These are phyloP conservation scores for western clawed frog (Xenopus tropicalis) DNA, from an alignment of 2,113 vertebrate genomes.

Conservation along the genomic window DNA sequence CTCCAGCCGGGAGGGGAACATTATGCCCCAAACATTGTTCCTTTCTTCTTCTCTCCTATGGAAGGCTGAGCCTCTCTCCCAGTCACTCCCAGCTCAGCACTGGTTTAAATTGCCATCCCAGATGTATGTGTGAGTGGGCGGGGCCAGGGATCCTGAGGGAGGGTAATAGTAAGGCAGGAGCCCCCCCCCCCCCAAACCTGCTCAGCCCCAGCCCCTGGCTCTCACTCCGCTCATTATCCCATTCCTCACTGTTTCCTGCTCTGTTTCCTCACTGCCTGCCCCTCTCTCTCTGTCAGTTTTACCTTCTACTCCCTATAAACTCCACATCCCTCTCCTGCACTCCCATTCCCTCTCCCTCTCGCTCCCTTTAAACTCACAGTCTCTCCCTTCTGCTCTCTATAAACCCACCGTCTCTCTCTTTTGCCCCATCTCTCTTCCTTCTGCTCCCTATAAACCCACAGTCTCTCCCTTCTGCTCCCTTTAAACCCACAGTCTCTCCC, in stretches of 20 bases:
- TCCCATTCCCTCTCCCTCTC: too few relatives aligned
- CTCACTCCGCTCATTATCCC: not conserved
- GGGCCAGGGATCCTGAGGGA: constrained; percentile 14
- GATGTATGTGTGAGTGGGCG: constrained; percentile 12
- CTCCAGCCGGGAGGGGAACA: not conserved
- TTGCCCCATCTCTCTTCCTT: too few relatives aligned
- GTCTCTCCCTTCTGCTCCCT: too few relatives aligned
- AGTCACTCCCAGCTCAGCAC: constrained; percentile 1
- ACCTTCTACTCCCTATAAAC: too few relatives aligned
- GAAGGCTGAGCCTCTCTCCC: not conserved
- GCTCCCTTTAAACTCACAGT: too few relatives aligned
- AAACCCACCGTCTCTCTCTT: too few relatives aligned
- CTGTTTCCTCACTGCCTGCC: not conserved
- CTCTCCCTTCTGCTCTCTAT: too few relatives aligned
- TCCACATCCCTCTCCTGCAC: too few relatives aligned
- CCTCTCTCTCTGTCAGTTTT: not conserved
- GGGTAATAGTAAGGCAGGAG: not conserved
- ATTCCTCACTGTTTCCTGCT: constrained; percentile 3
- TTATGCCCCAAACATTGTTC: not conserved
- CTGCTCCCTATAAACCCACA: too few relatives aligned
- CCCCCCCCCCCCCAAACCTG: not conserved
- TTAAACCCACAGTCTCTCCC: too few relatives aligned
- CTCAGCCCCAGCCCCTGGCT: not conserved
- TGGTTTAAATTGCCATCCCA: constrained; percentile 14
- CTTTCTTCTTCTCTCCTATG: not conserved